Base-by-base conservation (phyloP, 2,797 vertebrate species). In the Fundulus diaphanus region DNA sequence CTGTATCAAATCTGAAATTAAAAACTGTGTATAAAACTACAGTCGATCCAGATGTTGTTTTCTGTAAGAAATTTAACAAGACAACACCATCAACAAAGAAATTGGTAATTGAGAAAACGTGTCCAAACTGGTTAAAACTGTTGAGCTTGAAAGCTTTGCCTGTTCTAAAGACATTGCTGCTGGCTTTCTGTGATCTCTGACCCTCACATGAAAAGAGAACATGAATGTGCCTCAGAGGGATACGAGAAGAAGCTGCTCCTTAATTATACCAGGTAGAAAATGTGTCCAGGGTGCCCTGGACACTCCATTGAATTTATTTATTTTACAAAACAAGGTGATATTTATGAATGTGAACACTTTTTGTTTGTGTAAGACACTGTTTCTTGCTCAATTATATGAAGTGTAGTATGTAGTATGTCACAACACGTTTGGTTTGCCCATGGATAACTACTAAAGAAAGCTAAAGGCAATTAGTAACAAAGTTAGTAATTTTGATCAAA, bases 121-220 rank as follows among this genome's bases (percentile, higher is more conserved):
- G 83, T 82, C 51, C 37, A 7, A 78, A 72, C 57, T 81, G 67
- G 70, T 82, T 61, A 42, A n/a, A 77, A 75, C 49, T 31, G 29
- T 61, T 76, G 40, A 59, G 68, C 70, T 54, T 35, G 42, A 79
- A 77, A 80, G 66, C 71, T 77, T 48, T 82, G 71, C 42, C 76
- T 88, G 77, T 63, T 72, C 66, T 63, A 74, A 74, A 82, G 84
- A 82, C 76, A 40, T 79, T 7, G 18, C 90, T 88, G 68, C 72
- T 73, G 79, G 90, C 85, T 74, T 73, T 80, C 71, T 72, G 8
- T 83, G 85, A 86, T 82, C 89, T 90, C 82, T 90, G 85, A 92
- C 89, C 87, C 78, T 33, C 61, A 83, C 79, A 83, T 89, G 80
- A 92, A 92, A 91, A 29, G 0, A 71, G 65, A 78, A 80, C 76